Conservation (phyloP, 2,888 invertebrate species). For the Stenodera caucasica region DNA sequence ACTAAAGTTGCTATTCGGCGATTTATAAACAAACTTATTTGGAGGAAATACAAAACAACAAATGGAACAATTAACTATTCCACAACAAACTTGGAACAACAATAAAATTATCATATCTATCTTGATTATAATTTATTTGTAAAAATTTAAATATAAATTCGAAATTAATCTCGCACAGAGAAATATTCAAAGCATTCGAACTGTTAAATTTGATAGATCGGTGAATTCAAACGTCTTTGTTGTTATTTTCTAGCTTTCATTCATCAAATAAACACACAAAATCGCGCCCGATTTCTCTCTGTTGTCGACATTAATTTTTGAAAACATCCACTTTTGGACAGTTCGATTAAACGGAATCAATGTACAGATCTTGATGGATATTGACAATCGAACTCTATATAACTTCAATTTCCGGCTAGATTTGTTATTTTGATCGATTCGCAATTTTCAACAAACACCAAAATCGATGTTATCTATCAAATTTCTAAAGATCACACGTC, state of each 20-base stretch:
- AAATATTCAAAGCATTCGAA: not conserved
- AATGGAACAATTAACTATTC: not conserved
- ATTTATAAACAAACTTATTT: not conserved
- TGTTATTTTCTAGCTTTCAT: not conserved
- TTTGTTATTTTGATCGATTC: too few relatives aligned
- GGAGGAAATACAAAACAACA: not conserved
- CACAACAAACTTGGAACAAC: too few relatives aligned
- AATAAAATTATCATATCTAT: not conserved
- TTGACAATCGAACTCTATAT: not conserved
- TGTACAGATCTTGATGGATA: not conserved
- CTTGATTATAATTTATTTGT: too few relatives aligned
- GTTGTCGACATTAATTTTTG: too few relatives aligned
- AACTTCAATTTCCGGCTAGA: not conserved
- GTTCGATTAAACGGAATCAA: not conserved
- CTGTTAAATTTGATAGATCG: conserved; percentile 4
- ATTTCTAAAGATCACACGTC: not conserved
- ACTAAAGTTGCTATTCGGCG: not conserved
- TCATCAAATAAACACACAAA: not conserved
- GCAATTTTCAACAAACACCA: too few relatives aligned
- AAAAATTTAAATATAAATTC: too few relatives aligned
- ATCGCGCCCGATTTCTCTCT: too few relatives aligned
- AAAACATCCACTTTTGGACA: not conserved
- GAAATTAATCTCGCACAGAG: too few relatives aligned
- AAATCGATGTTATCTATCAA: too few relatives aligned
- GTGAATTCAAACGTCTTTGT: not conserved